Evolutionary conservation across 2,113 vertebrate species (phyloP).

Genomic region (Labeo catla): DNA sequence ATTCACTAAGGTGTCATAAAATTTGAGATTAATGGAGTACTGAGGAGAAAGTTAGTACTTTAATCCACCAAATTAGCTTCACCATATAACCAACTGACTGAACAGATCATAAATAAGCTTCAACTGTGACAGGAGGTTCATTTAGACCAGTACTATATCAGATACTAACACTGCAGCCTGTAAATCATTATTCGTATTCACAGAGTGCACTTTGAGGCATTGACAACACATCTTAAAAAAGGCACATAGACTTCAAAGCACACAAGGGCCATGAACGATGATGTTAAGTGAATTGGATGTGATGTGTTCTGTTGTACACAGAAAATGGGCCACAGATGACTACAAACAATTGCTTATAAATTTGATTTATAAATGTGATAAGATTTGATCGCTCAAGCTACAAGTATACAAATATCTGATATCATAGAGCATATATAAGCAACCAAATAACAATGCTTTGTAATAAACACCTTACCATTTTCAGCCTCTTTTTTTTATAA

Average conservation of each 20-base stretch:
- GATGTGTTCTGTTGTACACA: neutral
- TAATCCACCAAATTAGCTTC: too few species aligned
- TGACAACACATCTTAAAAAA: neutral
- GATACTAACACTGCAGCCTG: neutral
- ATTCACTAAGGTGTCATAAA: too few species aligned
- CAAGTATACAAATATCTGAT: neutral
- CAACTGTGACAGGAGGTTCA: neutral
- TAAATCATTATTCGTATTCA: neutral
- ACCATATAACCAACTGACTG: too few species aligned
- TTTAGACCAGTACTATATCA: neutral
- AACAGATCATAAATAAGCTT: too few species aligned
- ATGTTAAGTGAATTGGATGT: neutral
- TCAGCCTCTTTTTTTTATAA: neutral
- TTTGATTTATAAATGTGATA: neutral
- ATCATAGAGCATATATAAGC: neutral
- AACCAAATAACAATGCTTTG: neutral
- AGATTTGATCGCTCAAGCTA: neutral
- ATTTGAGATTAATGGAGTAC: too few species aligned
- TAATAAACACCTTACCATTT: neutral
- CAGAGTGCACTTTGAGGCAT: neutral
- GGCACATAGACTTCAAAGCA: neutral
- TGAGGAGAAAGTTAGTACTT: too few species aligned
- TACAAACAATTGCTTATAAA: neutral
- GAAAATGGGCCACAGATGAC: neutral
- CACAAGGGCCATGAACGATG: neutral